phyloP scores from a whole-genome alignment of 2,113 vertebrate species.

The Paedocypris sp. region DNA sequence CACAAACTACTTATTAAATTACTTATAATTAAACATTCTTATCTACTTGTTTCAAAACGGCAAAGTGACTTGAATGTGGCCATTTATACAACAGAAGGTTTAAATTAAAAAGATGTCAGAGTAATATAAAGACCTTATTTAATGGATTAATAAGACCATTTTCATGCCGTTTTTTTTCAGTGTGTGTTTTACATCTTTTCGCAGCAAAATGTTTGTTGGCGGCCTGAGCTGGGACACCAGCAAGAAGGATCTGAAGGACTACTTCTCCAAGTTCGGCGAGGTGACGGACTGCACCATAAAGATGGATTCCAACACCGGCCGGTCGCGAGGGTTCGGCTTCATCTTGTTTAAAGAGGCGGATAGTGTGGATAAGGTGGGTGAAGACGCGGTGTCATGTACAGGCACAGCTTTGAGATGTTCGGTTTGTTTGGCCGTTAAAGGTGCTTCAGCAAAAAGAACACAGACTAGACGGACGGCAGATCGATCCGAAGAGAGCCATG shows the following conservation, averaged over 20 bases:
- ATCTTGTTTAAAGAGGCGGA: constrained; percentile 90
- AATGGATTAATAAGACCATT: not conserved
- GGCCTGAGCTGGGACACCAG: constrained; percentile 98
- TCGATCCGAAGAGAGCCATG: constrained; percentile 97
- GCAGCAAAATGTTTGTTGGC: constrained; percentile 97
- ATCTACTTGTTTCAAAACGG: too few relatives aligned
- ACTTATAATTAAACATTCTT: too few relatives aligned
- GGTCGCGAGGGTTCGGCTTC: constrained; percentile 96
- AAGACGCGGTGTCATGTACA: too few relatives aligned
- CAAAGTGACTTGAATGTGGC: too few relatives aligned
- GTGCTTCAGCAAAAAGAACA: constrained; percentile 96
- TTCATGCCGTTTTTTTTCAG: not conserved
- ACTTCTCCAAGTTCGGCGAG: constrained; percentile 96
- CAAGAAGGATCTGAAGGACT: constrained; percentile 97
- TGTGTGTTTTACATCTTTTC: not conserved
- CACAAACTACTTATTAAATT: too few relatives aligned
- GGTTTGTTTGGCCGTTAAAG: constrained; percentile 42
- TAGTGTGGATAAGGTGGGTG: constrained; percentile 76
- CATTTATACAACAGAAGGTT: too few relatives aligned
- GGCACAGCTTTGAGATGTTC: too few relatives aligned
- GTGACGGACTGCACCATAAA: constrained; percentile 97
- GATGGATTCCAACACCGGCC: constrained; percentile 93
- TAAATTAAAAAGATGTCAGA: too few relatives aligned
- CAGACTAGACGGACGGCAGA: constrained; percentile 87
- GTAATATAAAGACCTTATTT: too few relatives aligned